Evolutionary conservation across 1,140 invertebrate species (phyloP), one percentile per base, ranked within the genome.

Genomic region (Vanessa tameamea): DNA sequence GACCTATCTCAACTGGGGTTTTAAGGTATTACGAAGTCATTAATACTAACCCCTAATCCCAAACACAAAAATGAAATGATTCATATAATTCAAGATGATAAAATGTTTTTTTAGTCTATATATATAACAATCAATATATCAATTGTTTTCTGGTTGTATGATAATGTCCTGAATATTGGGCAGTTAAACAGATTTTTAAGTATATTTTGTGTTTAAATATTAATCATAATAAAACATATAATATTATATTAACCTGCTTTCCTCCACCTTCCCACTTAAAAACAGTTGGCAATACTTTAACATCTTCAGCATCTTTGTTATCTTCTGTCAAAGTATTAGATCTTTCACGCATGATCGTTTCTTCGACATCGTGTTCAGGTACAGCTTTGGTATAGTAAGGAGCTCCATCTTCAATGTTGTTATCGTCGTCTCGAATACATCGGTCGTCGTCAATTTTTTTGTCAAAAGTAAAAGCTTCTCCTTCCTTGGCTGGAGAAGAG

Each of bases 221-320:
- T 59, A 13, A 59, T 59, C 37, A 43, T 43, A 23, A 57, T 57
- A 57, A 57, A n/a, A 64, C 5, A 57, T n/a, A 55, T n/a, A 55
- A 64, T 64, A 37, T 55, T 23, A 20, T 7, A 65, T n/a, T 15
- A 50, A 92, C 92, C 91, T 98, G 95, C 91, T 98, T 98, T n/a
- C 98, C 98, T 59, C 98, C 98, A 51, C 98, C 97, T 93, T 98
- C 97, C 97, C 97, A 98, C 89, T 98, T 98, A 85, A 99, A 98
- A n/a, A 99, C 98, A 47, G 98, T 99, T 5, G 98, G 98, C 76
- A 99, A 93, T 20, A 97, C 96, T 91, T 96, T 95, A 68, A 93
- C 87, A 64, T 90, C 92, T 72, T 85, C 92, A 67, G 75, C 82
- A 73, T 79, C 82, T 87, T 95, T 94, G 78, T 93, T 95, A 68